A percentile compares a stretch with the other conserved stretches of the same genome.
phyloP scores from a whole-genome alignment of 2,797 vertebrate genomes.

The Alosa sapidissima region DNA sequence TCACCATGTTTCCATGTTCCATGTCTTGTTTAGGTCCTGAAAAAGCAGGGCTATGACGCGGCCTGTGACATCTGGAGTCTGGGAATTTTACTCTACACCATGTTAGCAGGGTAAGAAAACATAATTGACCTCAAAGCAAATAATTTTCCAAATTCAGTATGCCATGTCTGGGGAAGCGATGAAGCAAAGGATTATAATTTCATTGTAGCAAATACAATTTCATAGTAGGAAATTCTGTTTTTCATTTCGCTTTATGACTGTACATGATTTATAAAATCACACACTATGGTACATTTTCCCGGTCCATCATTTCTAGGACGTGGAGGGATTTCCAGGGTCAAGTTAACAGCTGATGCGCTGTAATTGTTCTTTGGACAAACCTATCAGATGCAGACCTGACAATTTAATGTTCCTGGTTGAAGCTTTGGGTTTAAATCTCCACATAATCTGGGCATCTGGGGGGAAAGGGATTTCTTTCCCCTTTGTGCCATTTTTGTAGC shows the following conservation, averaged over 20 bases:
- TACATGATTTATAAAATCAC: not conserved
- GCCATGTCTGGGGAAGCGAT: not conserved
- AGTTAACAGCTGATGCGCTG: constrained; percentile 25
- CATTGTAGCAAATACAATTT: not conserved
- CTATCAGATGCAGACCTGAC: constrained; percentile 36
- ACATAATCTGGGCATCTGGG: constrained; percentile 49
- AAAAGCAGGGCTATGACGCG: constrained; percentile 94
- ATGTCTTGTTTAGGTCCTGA: constrained; percentile 79
- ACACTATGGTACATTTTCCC: not conserved
- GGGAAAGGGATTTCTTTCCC: not conserved
- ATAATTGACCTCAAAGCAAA: not conserved
- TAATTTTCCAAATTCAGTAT: not conserved
- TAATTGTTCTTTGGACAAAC: constrained; percentile 37
- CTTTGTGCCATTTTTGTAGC: constrained; percentile 19
- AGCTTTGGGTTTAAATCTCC: constrained; percentile 52
- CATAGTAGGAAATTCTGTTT: not conserved
- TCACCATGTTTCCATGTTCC: constrained; percentile 4
- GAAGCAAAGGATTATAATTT: not conserved
- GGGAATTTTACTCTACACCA: constrained; percentile 93
- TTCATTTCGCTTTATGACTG: not conserved
- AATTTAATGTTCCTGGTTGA: constrained; percentile 46
- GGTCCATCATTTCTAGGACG: not conserved
- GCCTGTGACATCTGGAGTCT: constrained; percentile 97
- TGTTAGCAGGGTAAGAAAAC: constrained; percentile 87
- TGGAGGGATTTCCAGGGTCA: constrained; percentile 50